These are phyloP conservation scores for Campoletis sonorensis DNA, from an alignment of 1,140 invertebrate species.

Conservation along the genomic window DNA sequence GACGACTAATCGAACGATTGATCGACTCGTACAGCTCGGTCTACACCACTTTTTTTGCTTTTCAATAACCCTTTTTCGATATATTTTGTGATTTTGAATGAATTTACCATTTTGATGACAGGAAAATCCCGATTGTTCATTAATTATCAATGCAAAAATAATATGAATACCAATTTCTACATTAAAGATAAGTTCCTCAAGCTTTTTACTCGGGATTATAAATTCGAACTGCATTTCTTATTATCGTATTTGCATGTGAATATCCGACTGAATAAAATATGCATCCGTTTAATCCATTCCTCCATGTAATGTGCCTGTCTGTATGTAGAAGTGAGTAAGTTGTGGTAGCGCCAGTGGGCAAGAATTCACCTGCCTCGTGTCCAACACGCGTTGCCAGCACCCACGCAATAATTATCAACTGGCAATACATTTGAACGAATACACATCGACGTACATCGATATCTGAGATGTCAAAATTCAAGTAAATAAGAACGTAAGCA, in stretches of 20 bases:
- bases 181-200: too few relatives aligned
- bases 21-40: neutral
- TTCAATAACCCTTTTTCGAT: too few relatives aligned
- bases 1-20: neutral
- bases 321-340: conserved; percentile 56
- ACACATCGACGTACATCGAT: neutral
- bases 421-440: neutral
- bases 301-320: neutral
- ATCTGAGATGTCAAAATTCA: too few relatives aligned
- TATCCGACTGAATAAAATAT: neutral
- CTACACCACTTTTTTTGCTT: neutral
- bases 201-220: too few relatives aligned
- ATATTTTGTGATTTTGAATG: too few relatives aligned
- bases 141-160: too few relatives aligned
- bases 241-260: neutral
- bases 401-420: conserved; percentile 23
- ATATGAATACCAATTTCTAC: too few relatives aligned
- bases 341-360: conserved; percentile 48
- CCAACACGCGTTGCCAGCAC: conserved; percentile 29
- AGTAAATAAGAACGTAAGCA: too few relatives aligned
- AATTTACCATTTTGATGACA: too few relatives aligned
- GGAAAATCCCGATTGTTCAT: too few relatives aligned
- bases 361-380: conserved; percentile 34
- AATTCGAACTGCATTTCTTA: too few relatives aligned
- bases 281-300: neutral